Evolutionary conservation across 2,888 invertebrate genomes (phyloP).

Genomic region (Junonia oenone): DNA sequence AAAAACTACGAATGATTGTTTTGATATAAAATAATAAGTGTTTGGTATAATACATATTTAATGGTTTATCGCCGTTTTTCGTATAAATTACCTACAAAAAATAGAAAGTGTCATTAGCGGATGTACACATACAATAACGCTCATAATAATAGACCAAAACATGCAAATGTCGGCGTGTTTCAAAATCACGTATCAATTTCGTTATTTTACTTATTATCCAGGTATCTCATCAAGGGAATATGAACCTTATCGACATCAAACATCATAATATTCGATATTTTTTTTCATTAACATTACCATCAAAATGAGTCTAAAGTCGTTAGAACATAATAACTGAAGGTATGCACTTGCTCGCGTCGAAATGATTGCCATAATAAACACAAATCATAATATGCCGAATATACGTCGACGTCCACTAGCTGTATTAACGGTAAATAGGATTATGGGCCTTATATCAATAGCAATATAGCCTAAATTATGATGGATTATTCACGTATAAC

Average conservation of each 20-base stretch:
- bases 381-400: conserved; percentile 42
- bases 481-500: not conserved
- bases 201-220: conserved; percentile 31
- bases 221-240: conserved; percentile 16
- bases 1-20: not conserved
- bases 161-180: conserved; percentile 51
- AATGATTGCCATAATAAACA: conserved; percentile 57
- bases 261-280: conserved; percentile 28
- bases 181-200: conserved; percentile 48
- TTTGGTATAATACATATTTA: not conserved
- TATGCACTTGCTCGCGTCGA: conserved; percentile 47
- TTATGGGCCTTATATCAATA: not conserved
- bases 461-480: conserved; percentile 6
- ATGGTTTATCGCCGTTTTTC: not conserved
- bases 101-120: conserved; percentile 53
- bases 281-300: conserved; percentile 33
- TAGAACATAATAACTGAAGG: conserved; percentile 52
- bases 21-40: not conserved
- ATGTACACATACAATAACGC: conserved; percentile 41
- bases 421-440: conserved; percentile 1
- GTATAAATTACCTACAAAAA: conserved; percentile 28
- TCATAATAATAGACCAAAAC: conserved; percentile 49
- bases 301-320: conserved; percentile 41
- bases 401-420: conserved; percentile 13
- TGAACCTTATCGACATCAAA: conserved; percentile 25